Conservation (phyloP, 2,888 invertebrate genomes). For the Dicycla oo region DNA sequence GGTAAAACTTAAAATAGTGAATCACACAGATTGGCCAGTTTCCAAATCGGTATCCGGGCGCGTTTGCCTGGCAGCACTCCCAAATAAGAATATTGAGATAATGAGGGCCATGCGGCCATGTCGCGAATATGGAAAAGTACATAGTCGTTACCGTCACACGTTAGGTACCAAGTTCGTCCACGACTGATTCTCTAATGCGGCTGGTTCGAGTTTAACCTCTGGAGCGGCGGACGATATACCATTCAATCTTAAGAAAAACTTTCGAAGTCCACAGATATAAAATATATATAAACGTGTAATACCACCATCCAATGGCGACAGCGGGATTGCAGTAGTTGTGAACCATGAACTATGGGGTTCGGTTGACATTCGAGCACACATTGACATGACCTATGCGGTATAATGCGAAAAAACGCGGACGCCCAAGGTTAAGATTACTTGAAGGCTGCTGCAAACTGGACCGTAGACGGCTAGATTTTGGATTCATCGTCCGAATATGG, state of each 20-base stretch:
- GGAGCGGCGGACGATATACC: no score
- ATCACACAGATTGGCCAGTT: conserved; percentile 64
- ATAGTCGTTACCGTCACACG: conserved; percentile 10
- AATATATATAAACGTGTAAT: no score
- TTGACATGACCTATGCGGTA: no score
- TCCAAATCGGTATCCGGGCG: conserved; percentile 64
- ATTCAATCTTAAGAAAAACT: no score
- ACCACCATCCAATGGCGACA: no score
- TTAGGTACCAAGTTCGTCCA: conserved; percentile 33
- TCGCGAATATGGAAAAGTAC: conserved; percentile 38
- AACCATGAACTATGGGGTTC: no score
- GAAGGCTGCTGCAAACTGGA: conserved; percentile 5
- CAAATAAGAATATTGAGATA: conserved; percentile 60
- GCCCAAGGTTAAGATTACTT: conserved; percentile 9
- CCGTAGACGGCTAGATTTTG: neutral
- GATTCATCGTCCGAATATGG: neutral
- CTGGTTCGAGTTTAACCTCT: conserved; percentile 15
- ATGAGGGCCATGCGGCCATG: conserved; percentile 50
- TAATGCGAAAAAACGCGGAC: no score
- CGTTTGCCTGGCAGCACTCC: conserved; percentile 66
- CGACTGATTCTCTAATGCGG: conserved; percentile 3
- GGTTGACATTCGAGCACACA: no score
- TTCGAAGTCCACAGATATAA: no score
- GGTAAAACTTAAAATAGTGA: conserved; percentile 67
- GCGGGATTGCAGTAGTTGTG: no score